phyloP scores from a whole-genome alignment of 2,888 invertebrate genomes.

The Drosophila bunnanda region DNA sequence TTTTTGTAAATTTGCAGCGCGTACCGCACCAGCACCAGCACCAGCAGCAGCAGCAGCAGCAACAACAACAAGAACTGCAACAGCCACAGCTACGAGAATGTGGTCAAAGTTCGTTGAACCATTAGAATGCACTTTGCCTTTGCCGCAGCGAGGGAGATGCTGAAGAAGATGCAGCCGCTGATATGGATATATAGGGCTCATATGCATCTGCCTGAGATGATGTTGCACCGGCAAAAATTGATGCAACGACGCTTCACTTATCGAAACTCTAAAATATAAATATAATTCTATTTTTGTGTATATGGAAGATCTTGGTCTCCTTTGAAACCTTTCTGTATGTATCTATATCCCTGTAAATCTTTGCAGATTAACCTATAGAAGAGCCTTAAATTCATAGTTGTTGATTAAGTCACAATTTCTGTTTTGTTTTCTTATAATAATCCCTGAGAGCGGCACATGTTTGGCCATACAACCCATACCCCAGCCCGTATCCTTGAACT shows the following conservation, averaged over 20 bases:
- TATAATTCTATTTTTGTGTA: no score
- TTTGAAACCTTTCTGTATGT: no score
- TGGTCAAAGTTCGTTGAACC: slow-evolving; percentile 76
- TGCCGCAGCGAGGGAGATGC: slow-evolving; percentile 21
- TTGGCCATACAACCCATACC: slow-evolving; percentile 1
- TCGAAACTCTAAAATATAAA: no score
- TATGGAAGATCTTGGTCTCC: neutral
- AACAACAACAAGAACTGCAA: slow-evolving; percentile 13
- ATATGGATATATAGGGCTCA: slow-evolving; percentile 21
- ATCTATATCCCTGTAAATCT: neutral
- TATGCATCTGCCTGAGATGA: slow-evolving; percentile 10
- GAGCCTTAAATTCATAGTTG: no score
- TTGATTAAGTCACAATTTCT: neutral
- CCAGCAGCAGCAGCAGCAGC: slow-evolving; percentile 17
- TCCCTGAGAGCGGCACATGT: slow-evolving; percentile 2
- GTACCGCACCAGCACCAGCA: slow-evolving; percentile 35
- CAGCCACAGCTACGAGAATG: slow-evolving; percentile 43
- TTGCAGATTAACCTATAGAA: no score
- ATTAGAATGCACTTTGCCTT: slow-evolving; percentile 55
- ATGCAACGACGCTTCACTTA: neutral
- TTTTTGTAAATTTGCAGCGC: slow-evolving; percentile 63
- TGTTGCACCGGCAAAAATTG: slow-evolving; percentile 13
- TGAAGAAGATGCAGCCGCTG: slow-evolving; percentile 37
- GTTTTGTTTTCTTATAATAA: neutral
- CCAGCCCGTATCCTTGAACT: slow-evolving; percentile 52